A percentile compares a stretch with the other conserved stretches of the same genome.
Evolutionary conservation across 2,888 invertebrate genomes (phyloP).

Genomic region (Orthosia gracilis): DNA sequence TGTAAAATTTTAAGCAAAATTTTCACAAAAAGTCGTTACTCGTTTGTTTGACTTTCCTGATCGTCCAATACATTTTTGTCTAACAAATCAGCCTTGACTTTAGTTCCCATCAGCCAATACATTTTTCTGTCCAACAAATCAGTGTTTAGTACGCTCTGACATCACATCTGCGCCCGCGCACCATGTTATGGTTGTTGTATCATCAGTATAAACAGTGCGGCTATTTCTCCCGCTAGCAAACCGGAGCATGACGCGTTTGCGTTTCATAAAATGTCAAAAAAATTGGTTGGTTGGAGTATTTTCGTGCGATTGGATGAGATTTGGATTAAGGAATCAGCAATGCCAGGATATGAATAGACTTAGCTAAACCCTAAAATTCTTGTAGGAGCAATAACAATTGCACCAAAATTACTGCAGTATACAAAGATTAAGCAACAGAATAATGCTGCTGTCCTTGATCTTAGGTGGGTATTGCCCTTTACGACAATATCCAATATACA

Average conservation of each 20-base stretch:
- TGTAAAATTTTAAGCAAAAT: background rate
- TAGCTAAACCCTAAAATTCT: too few relatives aligned
- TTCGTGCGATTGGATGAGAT: background rate
- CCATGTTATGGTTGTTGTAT: constrained; percentile 58
- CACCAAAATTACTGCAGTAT: too few relatives aligned
- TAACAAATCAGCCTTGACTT: constrained; percentile 25
- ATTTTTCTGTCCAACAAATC: constrained; percentile 36
- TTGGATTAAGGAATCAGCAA: too few relatives aligned
- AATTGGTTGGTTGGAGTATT: background rate
- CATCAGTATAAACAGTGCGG: constrained; percentile 63
- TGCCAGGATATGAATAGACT: too few relatives aligned
- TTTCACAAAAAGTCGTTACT: background rate
- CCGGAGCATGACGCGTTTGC: constrained; percentile 32
- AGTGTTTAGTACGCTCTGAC: constrained; percentile 52
- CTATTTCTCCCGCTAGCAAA: constrained; percentile 42
- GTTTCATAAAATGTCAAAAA: constrained; percentile 25
- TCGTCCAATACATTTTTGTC: constrained; percentile 5
- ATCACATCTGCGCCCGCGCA: constrained; percentile 58
- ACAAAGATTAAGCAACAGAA: too few relatives aligned
- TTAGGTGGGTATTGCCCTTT: too few relatives aligned
- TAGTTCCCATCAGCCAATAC: background rate
- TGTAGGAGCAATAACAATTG: too few relatives aligned
- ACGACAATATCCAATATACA: too few relatives aligned
- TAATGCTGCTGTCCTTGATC: too few relatives aligned
- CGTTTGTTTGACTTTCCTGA: constrained; percentile 15